Percentiles rank a stretch among this genome's conserved stretches.
Evolutionary conservation across 2,888 invertebrate species (phyloP).

Genomic region (Ommatoiulus sabulosus): DNA sequence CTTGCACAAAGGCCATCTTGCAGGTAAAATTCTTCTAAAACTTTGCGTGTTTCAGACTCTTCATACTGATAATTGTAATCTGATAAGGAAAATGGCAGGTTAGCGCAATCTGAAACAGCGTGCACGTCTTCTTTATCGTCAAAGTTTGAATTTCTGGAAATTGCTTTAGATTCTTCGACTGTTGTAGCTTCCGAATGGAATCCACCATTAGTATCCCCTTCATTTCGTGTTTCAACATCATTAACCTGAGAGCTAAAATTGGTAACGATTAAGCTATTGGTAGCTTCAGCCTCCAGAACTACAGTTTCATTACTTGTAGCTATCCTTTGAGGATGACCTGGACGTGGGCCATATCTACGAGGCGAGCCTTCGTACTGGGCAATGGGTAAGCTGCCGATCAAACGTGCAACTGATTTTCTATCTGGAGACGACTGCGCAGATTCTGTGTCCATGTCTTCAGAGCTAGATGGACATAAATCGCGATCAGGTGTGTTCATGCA

Average conservation of each 20-base stretch:
- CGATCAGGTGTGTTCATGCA: slow-evolving; percentile 44
- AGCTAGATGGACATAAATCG: slow-evolving; percentile 56
- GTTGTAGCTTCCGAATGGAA: neutral
- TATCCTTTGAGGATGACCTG: slow-evolving; percentile 60
- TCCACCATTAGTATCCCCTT: neutral
- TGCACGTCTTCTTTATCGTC: neutral
- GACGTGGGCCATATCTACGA: slow-evolving; percentile 81
- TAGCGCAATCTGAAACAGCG: neutral
- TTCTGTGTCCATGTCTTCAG: slow-evolving; percentile 62
- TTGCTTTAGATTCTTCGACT: neutral
- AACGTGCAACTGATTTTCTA: slow-evolving; percentile 60
- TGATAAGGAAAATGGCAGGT: slow-evolving; percentile 44
- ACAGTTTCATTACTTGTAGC: slow-evolving; percentile 21
- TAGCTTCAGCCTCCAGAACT: slow-evolving; percentile 8
- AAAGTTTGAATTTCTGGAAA: slow-evolving; percentile 26
- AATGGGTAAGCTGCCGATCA: slow-evolving; percentile 88
- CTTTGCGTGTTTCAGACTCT: slow-evolving; percentile 92
- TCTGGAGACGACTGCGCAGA: slow-evolving; percentile 60
- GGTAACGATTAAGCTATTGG: slow-evolving; percentile 45
- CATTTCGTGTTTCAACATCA: neutral
- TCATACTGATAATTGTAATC: slow-evolving; percentile 83
- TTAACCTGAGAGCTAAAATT: slow-evolving; percentile 32
- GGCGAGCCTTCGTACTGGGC: slow-evolving; percentile 94
- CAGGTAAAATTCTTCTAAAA: slow-evolving; percentile 91
- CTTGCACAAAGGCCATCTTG: slow-evolving; percentile 64